Percentiles rank a stretch among this genome's conserved stretches.
Conservation (phyloP, 2,113 vertebrate species). For the Pelvicachromis taeniatus region DNA sequence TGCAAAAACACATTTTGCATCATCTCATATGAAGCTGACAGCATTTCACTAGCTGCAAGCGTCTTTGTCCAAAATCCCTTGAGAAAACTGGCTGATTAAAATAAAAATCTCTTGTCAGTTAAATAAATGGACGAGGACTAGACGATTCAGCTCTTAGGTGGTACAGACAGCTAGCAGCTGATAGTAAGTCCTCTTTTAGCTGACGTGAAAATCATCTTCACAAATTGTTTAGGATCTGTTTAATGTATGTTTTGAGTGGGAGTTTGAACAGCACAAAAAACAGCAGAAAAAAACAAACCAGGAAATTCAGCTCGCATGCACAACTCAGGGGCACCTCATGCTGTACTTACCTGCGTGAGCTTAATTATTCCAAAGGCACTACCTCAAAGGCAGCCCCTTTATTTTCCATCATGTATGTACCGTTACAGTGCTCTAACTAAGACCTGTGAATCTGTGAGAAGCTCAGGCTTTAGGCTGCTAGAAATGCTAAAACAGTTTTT, state of each 20-base stretch:
- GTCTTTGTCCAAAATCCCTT: background rate
- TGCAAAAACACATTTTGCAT: background rate
- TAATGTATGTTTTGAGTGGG: background rate
- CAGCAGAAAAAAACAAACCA: background rate
- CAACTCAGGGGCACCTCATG: background rate
- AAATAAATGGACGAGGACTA: background rate
- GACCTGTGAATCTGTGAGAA: background rate
- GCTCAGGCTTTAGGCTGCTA: background rate
- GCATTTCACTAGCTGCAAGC: background rate
- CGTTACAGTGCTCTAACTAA: background rate
- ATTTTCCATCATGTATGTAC: background rate
- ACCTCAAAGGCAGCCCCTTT: background rate
- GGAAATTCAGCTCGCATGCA: background rate
- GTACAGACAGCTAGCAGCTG: background rate
- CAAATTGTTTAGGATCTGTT: background rate
- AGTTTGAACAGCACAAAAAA: background rate
- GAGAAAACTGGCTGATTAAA: background rate
- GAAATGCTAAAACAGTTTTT: background rate
- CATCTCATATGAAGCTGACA: background rate
- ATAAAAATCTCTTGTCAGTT: background rate
- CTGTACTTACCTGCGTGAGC: conserved; percentile 48
- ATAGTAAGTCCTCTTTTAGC: background rate
- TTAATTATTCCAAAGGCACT: background rate
- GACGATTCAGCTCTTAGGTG: too few species aligned
- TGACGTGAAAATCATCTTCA: background rate